Percentiles rank a stretch among this genome's conserved stretches.
Conservation (phyloP, 2,113 vertebrate genomes). For the Mesembrinibis cayennensis region DNA sequence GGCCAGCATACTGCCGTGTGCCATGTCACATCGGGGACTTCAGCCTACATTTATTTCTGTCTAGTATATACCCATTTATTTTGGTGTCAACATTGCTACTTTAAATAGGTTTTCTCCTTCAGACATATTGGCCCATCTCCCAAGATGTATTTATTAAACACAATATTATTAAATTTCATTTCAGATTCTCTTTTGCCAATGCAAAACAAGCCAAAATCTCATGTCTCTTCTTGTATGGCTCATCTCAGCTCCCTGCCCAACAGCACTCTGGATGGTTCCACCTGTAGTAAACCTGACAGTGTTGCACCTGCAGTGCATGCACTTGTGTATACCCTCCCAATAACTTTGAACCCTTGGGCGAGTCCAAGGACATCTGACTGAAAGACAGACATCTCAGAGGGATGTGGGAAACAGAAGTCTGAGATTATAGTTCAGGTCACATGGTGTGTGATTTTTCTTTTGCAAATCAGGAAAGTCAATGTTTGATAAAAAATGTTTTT, state of each 20-base stretch:
- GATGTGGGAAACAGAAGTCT: neutral
- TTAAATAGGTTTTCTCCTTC: neutral
- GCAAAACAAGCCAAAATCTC: neutral
- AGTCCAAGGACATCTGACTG: neutral
- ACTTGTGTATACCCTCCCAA: neutral
- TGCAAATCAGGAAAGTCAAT: neutral
- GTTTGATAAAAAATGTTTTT: neutral
- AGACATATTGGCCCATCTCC: neutral
- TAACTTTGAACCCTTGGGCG: neutral
- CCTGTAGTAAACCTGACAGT: neutral
- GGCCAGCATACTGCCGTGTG: neutral
- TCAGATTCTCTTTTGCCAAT: neutral
- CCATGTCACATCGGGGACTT: accelerated
- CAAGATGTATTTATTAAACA: neutral
- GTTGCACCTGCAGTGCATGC: neutral
- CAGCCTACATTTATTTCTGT: neutral
- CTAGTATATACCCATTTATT: neutral
- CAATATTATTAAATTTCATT: neutral
- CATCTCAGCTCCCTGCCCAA: neutral
- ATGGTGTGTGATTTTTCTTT: neutral
- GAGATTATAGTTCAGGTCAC: neutral
- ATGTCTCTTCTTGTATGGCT: neutral
- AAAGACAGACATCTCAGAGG: neutral
- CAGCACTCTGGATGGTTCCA: neutral
- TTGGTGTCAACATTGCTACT: neutral